Evolutionary conservation across 2,113 vertebrate genomes (phyloP), one percentile per base, ranked within the genome.

Genomic region (Gavialis gangeticus): DNA sequence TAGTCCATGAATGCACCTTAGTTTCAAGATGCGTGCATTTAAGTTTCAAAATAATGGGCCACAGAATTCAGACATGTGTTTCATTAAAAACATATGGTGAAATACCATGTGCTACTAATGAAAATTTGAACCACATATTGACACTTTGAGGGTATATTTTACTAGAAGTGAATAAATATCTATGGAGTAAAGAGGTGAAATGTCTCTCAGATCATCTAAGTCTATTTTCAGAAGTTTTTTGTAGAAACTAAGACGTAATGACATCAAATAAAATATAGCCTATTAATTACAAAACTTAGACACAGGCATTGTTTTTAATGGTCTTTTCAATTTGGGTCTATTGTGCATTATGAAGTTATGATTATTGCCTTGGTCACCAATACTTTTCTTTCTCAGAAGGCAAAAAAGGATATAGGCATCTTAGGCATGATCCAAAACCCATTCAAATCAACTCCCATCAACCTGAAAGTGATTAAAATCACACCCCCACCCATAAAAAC

Each of bases 381-480:
- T 1, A 5, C 46, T 46, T 46, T 46, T 21, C 37, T 89, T 92
- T 87, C 63, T 30, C 69, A 88, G 59, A 63, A 22, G 54, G 5
- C 7, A 13, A 56, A 55, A 75, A 67, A 92, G 79, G 37, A 91
- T 66, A 37, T 46, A 10, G 30, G 5, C 11, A 76, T 59, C 79
- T 46, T 79, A 73, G 75, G 46, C 9, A 0, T 0, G 84, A 83
- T 34, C 60, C 18, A 75, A 14, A 22, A 54, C 58, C 19, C 37
- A 12, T 80, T 25, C 75, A 28, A 58, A 66, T 80, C 83, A 63
- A 30, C 8, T 67, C 24, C 22, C 75, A 56, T 60, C 12, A 24
- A 57, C 25, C 85, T 73, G 55, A n/a, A 69, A 91, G 63, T 59
- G 27, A 28, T 82, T 73, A 64, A 62, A 56, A 25, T 77, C 62